A percentile compares a stretch with the other conserved stretches of the same genome.
Conservation (phyloP, 2,113 vertebrate genomes). For the Anhinga anhinga region DNA sequence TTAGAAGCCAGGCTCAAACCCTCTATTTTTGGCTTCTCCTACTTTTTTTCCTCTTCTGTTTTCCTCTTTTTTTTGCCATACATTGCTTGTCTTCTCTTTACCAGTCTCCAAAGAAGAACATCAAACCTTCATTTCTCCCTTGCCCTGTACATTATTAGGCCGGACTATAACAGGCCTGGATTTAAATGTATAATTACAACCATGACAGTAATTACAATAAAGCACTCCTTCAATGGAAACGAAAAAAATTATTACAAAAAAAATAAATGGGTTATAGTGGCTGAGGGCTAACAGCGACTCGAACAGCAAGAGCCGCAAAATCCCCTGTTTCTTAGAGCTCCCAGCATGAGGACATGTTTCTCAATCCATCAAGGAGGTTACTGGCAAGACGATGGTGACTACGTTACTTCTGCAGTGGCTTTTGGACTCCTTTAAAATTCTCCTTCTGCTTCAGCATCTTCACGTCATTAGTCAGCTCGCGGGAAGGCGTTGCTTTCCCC, state of each 20-base stretch:
- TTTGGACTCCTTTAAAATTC: neutral
- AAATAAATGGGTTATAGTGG: neutral
- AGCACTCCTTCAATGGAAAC: constrained; percentile 35
- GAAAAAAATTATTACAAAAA: neutral
- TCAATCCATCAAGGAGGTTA: constrained; percentile 42
- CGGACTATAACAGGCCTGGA: neutral
- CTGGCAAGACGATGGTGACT: constrained; percentile 61
- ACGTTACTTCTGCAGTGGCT: constrained; percentile 44
- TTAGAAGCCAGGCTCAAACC: constrained; percentile 14
- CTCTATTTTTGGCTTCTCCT: constrained; percentile 20
- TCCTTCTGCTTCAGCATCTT: constrained; percentile 36
- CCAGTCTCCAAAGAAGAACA: neutral
- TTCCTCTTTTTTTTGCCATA: neutral
- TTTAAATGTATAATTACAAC: constrained; percentile 43
- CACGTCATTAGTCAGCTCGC: neutral
- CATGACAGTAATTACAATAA: constrained; percentile 44
- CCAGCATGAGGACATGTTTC: constrained; percentile 6
- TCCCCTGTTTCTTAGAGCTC: neutral
- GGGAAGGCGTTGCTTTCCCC: neutral
- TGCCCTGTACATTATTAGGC: neutral
- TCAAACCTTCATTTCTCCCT: constrained; percentile 31
- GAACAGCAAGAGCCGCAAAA: neutral
- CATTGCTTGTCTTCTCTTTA: neutral
- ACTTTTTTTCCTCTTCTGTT: neutral
- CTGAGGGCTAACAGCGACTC: neutral